phyloP scores from a whole-genome alignment of 2,888 invertebrate species.

The Icerya purchasi region DNA sequence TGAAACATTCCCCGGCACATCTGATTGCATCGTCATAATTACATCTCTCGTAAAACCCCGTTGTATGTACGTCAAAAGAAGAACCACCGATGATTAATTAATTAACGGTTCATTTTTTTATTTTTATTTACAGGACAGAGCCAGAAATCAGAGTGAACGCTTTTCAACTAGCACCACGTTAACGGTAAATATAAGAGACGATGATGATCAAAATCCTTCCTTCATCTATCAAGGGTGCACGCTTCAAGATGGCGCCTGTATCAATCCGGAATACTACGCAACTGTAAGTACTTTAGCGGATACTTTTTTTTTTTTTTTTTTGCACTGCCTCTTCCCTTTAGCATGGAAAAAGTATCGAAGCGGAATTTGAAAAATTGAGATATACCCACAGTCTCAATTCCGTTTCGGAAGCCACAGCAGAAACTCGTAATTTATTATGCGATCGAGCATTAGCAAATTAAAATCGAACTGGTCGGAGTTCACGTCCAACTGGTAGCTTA shows the following conservation, averaged over 20 bases:
- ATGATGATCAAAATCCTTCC: conserved; percentile 76
- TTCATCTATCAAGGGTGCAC: conserved; percentile 75
- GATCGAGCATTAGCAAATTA: too few relatives aligned
- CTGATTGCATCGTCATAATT: too few relatives aligned
- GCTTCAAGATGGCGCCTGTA: conserved; percentile 57
- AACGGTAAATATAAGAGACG: conserved; percentile 64
- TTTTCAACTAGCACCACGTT: conserved; percentile 66
- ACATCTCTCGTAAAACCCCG: too few relatives aligned
- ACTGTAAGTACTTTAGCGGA: conserved; percentile 40
- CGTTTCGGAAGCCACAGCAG: too few relatives aligned
- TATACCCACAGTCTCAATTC: not conserved
- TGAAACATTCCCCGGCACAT: too few relatives aligned
- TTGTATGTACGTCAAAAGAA: too few relatives aligned
- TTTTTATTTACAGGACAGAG: conserved; percentile 66
- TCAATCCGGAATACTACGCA: conserved; percentile 67
- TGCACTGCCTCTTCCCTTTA: not conserved
- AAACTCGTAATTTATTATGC: too few relatives aligned
- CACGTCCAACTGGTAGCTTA: too few relatives aligned
- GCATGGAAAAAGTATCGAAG: not conserved
- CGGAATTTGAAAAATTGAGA: not conserved
- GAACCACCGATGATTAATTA: too few relatives aligned
- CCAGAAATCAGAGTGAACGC: conserved; percentile 50
- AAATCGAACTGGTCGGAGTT: too few relatives aligned
- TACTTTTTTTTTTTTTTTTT: not conserved
- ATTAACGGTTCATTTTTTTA: too few relatives aligned